These are phyloP conservation scores for Chaetops frenatus DNA, from an alignment of 2,113 vertebrate genomes.

Conservation along the genomic window DNA sequence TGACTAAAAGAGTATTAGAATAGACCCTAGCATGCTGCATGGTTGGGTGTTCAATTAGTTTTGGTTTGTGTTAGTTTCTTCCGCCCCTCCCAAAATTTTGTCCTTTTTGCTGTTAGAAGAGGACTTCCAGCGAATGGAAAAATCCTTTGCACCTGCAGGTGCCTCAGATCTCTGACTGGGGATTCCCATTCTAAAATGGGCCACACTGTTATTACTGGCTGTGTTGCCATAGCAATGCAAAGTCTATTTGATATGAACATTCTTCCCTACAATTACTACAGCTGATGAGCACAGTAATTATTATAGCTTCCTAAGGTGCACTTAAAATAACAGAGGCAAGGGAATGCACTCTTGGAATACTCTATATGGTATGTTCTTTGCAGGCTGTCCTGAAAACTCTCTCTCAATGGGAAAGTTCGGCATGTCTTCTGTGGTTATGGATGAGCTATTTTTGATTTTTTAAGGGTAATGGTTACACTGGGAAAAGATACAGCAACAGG, in stretches of 20 bases:
- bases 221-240: slow-evolving; percentile 57
- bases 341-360: slow-evolving; percentile 33
- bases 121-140: neutral
- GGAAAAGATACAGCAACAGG: neutral
- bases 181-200: slow-evolving; percentile 44
- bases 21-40: neutral
- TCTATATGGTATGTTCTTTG: neutral
- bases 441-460: neutral
- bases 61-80: neutral
- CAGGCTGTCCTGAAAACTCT: slow-evolving; percentile 9
- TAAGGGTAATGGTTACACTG: neutral
- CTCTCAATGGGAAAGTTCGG: slow-evolving; percentile 15
- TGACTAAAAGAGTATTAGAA: too few relatives aligned
- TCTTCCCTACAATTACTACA: slow-evolving; percentile 62
- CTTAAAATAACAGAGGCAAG: slow-evolving; percentile 61
- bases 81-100: rapidly evolving
- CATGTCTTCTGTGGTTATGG: slow-evolving; percentile 16
- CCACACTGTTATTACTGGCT: slow-evolving; percentile 36
- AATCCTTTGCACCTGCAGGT: slow-evolving; percentile 49
- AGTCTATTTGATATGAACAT: slow-evolving; percentile 51
- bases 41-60: neutral
- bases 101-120: neutral
- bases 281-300: slow-evolving; percentile 66
- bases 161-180: slow-evolving; percentile 38
- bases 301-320: slow-evolving; percentile 58